These are phyloP conservation scores for Uria aalge DNA, from an alignment of 2,113 vertebrate genomes.

Conservation along the genomic window DNA sequence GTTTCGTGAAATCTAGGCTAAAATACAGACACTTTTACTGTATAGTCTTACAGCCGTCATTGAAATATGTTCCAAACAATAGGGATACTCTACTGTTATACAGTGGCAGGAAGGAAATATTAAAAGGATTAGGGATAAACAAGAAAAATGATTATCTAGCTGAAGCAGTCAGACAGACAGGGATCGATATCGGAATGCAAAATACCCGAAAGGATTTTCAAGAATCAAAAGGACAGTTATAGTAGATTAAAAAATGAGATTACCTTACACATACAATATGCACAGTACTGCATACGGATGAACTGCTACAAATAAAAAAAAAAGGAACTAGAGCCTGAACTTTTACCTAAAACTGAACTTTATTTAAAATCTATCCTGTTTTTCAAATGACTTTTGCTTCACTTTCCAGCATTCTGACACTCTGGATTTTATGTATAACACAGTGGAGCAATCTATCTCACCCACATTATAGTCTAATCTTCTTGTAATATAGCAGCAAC, in stretches of 20 bases:
- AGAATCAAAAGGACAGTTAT: constrained; percentile 63
- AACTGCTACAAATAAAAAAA: constrained; percentile 47
- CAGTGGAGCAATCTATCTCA: neutral
- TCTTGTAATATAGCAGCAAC: neutral
- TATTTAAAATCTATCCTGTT: neutral
- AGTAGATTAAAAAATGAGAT: constrained; percentile 69
- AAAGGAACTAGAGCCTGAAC: neutral
- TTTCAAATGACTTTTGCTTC: neutral
- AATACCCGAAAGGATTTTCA: constrained; percentile 62
- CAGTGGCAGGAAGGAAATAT: constrained; percentile 70
- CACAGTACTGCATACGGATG: constrained; percentile 7
- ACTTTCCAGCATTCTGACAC: neutral
- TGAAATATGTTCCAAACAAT: constrained; percentile 50
- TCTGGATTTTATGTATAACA: neutral
- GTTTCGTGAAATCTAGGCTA: neutral
- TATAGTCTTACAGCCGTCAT: neutral
- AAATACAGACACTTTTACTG: constrained; percentile 9
- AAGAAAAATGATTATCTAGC: constrained; percentile 74
- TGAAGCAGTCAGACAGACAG: constrained; percentile 67
- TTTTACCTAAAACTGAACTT: constrained; percentile 37
- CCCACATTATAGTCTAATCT: neutral
- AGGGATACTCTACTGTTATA: constrained; percentile 28
- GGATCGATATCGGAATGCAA: constrained; percentile 64
- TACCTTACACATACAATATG: constrained; percentile 37
- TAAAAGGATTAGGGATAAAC: constrained; percentile 70